Base-by-base conservation (phyloP, 2,113 vertebrate genomes). In the Neodon shergylaensis region DNA sequence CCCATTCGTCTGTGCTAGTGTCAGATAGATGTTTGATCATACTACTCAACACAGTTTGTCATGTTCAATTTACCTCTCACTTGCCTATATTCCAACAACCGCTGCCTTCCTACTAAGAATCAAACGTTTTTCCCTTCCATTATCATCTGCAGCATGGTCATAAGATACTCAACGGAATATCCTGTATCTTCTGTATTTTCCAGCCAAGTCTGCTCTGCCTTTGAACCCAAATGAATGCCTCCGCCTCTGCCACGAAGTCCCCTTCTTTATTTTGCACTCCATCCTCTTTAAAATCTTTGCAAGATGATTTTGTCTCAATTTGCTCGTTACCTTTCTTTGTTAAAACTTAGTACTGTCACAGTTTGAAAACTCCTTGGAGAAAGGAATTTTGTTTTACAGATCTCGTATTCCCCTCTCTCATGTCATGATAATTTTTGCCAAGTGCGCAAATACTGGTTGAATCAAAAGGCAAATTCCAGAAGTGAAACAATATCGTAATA, bases 401-500 rank as follows among this genome's bases (percentile, higher is more conserved):
- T 91, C 14, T 88, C 65, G 33, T 19, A 63, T 61, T 78, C 54
- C 9, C 22, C 3, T 33, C n/a, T 63, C 61, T 66, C 9, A 22
- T 78, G n/a, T 66, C 19, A 7, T n/a, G 5, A 44, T 68, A 44
- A 17, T 39, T 26, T 58, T 33, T 58, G 63, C 11, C 66, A 92
- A 90, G 28, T 36, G 36, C 28, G 52, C 61, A 86, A 77, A 78
- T 79, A 49, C 58, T 88, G 47, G 2, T 65, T 78, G 24, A 86
- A 68, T 22, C 90, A 33, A 94, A 94, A 88, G 52, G 17, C 54
- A 92, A 87, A 93, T 24, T 79, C 70, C 7, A 92, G 39, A 81
- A 87, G 47, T 63, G n/a, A 84, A 63, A 73, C 61, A 65, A 58
- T 42, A 89, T 42, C 77, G 28, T 68, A 44, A 90, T 52, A 76